Conservation (phyloP, 2,888 invertebrate species). For the Ochropacha duplaris region DNA sequence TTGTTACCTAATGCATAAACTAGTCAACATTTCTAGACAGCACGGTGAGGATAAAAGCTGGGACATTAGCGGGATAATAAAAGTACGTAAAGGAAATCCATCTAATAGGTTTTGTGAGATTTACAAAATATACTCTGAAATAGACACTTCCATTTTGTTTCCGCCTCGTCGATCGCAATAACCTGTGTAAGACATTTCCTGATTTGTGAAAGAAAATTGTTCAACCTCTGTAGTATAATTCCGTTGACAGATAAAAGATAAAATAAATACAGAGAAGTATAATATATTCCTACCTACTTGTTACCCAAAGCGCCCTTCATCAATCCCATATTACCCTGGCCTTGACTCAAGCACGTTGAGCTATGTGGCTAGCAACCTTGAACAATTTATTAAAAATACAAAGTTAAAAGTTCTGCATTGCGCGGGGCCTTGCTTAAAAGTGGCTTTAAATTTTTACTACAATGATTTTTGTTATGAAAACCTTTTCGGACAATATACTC, state of each 20-base stretch:
- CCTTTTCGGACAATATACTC: too few relatives aligned
- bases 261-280: too few relatives aligned
- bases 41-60: conserved; percentile 1
- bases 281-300: neutral
- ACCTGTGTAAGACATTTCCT: too few relatives aligned
- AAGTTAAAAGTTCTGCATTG: conserved; percentile 37
- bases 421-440: conserved; percentile 28
- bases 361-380: conserved; percentile 50
- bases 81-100: conserved; percentile 1
- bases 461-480: too few relatives aligned
- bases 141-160: too few relatives aligned
- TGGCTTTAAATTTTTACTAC: neutral
- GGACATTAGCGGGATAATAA: conserved; percentile 7
- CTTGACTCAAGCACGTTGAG: conserved; percentile 32
- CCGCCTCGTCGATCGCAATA: too few relatives aligned
- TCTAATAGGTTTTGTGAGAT: neutral
- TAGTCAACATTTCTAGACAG: conserved; percentile 5
- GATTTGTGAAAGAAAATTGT: too few relatives aligned
- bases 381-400: conserved; percentile 42
- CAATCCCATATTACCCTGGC: conserved; percentile 10
- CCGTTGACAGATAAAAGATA: too few relatives aligned
- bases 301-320: conserved; percentile 18
- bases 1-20: neutral
- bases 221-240: too few relatives aligned
- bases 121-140: too few relatives aligned